Percentiles rank a stretch among this genome's conserved stretches.
These are phyloP conservation scores for Cryptocheilus praepositus DNA, from an alignment of 2,888 invertebrate genomes.

Conservation along the genomic window DNA sequence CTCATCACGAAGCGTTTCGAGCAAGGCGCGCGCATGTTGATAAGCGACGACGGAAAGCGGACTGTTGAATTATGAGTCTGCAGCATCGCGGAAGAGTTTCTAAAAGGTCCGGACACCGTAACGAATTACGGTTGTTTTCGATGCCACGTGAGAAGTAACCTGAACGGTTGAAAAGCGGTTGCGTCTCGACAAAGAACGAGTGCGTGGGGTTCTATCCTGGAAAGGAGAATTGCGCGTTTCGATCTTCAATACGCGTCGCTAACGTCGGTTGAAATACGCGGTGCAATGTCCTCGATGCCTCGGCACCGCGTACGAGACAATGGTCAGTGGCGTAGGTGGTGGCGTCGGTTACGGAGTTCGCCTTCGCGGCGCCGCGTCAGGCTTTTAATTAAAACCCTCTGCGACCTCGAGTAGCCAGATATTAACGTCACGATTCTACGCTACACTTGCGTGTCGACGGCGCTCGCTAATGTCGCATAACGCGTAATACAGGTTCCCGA, in stretches of 20 bases:
- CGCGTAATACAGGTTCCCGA: not conserved
- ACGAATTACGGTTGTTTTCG: too few species aligned
- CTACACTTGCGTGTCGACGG: slow-evolving; percentile 30
- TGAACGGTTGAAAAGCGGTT: too few species aligned
- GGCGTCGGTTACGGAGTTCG: slow-evolving; percentile 35
- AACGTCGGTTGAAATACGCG: slow-evolving; percentile 14
- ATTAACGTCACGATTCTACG: slow-evolving; percentile 42
- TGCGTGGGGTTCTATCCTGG: not conserved
- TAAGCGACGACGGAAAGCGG: not conserved
- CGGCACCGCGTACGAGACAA: slow-evolving; percentile 30
- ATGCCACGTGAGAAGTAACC: too few species aligned
- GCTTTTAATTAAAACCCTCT: slow-evolving; percentile 54
- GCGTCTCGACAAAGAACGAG: not conserved
- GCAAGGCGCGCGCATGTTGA: slow-evolving; percentile 11
- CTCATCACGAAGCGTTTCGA: slow-evolving; percentile 16
- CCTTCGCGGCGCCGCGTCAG: slow-evolving; percentile 45
- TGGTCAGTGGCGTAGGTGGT: slow-evolving; percentile 49
- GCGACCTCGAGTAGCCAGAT: slow-evolving; percentile 19
- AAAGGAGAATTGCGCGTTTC: not conserved
- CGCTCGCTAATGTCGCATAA: not conserved
- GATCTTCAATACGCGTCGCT: slow-evolving; percentile 23
- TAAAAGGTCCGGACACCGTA: too few species aligned
- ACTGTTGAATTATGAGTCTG: not conserved
- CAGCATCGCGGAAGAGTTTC: not conserved
- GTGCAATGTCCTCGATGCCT: slow-evolving; percentile 39